Evolutionary conservation across 2,113 vertebrate genomes (phyloP), one percentile per base, ranked within the genome.

Genomic region (Scortum barcoo): DNA sequence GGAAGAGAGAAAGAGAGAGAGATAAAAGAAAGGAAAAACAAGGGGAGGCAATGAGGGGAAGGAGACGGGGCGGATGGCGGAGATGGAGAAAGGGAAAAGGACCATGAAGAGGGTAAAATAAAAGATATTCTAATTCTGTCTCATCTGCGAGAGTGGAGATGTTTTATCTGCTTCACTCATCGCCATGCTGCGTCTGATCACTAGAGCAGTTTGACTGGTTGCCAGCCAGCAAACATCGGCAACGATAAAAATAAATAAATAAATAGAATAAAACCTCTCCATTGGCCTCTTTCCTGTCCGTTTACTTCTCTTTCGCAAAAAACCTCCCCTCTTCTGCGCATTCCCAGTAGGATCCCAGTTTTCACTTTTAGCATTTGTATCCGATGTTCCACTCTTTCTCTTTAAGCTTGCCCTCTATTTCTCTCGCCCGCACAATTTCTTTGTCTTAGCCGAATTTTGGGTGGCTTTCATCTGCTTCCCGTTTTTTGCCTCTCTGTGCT

Each of bases 381-480:
- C 56, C 51, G 46, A 40, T 56, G 54, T 58, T 56, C 67, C 63
- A 7, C 54, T 72, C 19, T 30, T 50, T 48, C 54, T 51, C 54
- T 65, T 53, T 38, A 53, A 63, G 33, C 75, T 72, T 70, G 51
- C 77, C 88, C 72, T 87, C 75, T 82, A 69, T 85, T 72, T 86
- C 65, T 63, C 72, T 83, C 83, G 60, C 56, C 50, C 1, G 22
- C 28, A 20, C 53, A 63, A 50, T 68, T 67, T 81, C 44, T 84
- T 70, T 77, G 46, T 83, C 51, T 88, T 66, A n/a, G 44, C 71
- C 53, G 4, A 72, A 51, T 81, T 86, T 79, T 81, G 28, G 36
- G 69, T 72, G 72, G n/a, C 78, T 87, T 88, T 88, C 48, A 86
- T 86, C 86, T 61, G 26, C 38, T 87, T 85, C 80, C 54, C 33